phyloP scores from a whole-genome alignment of 2,113 vertebrate genomes.

The Stictonetta naevosa region DNA sequence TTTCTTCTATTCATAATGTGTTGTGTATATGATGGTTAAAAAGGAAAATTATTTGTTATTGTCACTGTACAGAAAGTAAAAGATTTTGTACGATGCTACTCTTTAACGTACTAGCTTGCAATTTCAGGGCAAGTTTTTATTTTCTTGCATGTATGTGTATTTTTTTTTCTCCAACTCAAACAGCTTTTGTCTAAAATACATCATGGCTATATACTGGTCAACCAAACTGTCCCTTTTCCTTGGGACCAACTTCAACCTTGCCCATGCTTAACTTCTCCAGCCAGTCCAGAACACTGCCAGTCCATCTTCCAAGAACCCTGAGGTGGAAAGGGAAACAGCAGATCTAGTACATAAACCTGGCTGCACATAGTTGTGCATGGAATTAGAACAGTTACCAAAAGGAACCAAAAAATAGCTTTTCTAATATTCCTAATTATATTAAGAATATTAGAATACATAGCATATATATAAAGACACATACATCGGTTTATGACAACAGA shows the following conservation, averaged over 20 bases:
- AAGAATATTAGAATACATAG: too few species aligned
- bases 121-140: conserved; percentile 34
- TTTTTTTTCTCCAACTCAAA: conserved; percentile 48
- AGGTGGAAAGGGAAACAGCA: neutral
- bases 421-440: neutral
- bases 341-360: neutral
- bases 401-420: conserved; percentile 59
- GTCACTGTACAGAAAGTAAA: conserved; percentile 73
- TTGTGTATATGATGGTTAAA: conserved; percentile 81
- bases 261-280: neutral
- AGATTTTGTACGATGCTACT: conserved; percentile 69
- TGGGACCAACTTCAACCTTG: neutral
- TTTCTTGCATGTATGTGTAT: conserved; percentile 32
- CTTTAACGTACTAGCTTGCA: conserved; percentile 14
- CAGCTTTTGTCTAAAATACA: conserved; percentile 47
- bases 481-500: conserved; percentile 39
- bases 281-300: conserved; percentile 69
- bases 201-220: neutral
- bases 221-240: neutral
- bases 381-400: conserved; percentile 45
- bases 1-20: conserved; percentile 69
- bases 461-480: neutral
- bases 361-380: neutral
- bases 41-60: conserved; percentile 66
- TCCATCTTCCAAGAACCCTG: neutral